Evolutionary conservation across 2,888 invertebrate species (phyloP), one percentile per base, ranked within the genome.

Genomic region (Auanema freiburgensis): DNA sequence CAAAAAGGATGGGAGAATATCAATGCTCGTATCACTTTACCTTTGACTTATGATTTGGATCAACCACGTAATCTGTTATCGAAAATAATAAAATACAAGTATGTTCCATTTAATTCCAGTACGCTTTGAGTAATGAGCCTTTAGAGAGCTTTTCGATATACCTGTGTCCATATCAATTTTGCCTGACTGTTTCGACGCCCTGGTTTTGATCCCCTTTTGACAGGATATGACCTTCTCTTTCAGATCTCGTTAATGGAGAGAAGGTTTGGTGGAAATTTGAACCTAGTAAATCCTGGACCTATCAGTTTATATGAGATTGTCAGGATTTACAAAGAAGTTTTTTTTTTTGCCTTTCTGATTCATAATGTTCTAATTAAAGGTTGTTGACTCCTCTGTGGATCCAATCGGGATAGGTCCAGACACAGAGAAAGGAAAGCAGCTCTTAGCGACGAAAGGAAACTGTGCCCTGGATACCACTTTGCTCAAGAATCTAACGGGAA

Each of bases 91-190:
- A 76, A 76, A 12, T 82, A 82, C 72, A 80, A 77, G 77, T 79
- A 10, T 49, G 66, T 33, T 51, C 1, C 24, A n/a, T 23, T 11
- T 11, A 54, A n/a, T 16, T 54, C 10, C 40, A 14, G 25, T 12
- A 16, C n/a, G 6, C 18, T 6, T 40, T 33, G n/a, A 42, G 41
- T 8, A 6, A 16, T 40, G 16, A 6, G 24, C 52, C 21, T 76
- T 33, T 58, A 78, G 77, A 53, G 78, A 82, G 65, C 75, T 82
- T 14, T 81, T 83, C 66, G 80, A 81, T 56, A 69, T 83, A 53
- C 82, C 82, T 33, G 81, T 82, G 10, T 82, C 82, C 11, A 57
- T 82, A n/a, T 79, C 82, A 14, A 78, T 82, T 51, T 69, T 82
- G 5, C 78, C 82, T 11, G 82, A 83, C 55, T 81, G 80, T 33